phyloP scores from a whole-genome alignment of 2,113 vertebrate species.

The Pholis gunnellus region DNA sequence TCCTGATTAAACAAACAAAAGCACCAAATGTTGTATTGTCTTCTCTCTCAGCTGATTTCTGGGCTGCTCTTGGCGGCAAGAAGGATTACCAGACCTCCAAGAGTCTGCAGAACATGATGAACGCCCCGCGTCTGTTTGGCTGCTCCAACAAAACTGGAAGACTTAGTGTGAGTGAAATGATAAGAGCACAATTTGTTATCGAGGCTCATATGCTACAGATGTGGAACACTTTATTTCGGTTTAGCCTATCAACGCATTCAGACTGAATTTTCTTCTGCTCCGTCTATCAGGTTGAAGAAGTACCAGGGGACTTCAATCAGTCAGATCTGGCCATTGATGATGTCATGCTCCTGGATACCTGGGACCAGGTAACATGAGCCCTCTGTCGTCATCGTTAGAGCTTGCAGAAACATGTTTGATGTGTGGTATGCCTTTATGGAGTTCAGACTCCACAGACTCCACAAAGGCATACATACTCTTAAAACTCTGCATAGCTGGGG shows the following conservation, averaged over 20 bases:
- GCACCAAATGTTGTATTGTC: neutral
- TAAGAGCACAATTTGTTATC: too few species aligned
- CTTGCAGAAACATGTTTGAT: neutral
- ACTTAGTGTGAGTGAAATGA: slow-evolving; percentile 76
- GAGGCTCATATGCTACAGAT: neutral
- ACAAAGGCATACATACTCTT: neutral
- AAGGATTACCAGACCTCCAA: slow-evolving; percentile 85
- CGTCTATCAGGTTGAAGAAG: slow-evolving; percentile 82
- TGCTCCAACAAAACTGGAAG: slow-evolving; percentile 87
- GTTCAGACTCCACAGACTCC: neutral
- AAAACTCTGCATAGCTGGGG: neutral
- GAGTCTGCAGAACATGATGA: slow-evolving; percentile 72
- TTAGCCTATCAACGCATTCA: neutral
- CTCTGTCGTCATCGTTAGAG: neutral
- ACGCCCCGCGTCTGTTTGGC: slow-evolving; percentile 83
- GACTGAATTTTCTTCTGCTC: neutral
- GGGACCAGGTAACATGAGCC: slow-evolving; percentile 79
- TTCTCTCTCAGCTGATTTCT: slow-evolving; percentile 78
- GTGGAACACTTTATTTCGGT: neutral
- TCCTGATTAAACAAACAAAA: slow-evolving; percentile 17
- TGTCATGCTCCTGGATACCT: slow-evolving; percentile 86
- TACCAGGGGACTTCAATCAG: slow-evolving; percentile 87
- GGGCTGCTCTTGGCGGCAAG: slow-evolving; percentile 84
- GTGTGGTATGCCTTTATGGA: neutral
- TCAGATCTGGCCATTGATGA: slow-evolving; percentile 86